Evolutionary conservation across 1,140 invertebrate genomes (phyloP).

Genomic region (Drosophila fuyamai): DNA sequence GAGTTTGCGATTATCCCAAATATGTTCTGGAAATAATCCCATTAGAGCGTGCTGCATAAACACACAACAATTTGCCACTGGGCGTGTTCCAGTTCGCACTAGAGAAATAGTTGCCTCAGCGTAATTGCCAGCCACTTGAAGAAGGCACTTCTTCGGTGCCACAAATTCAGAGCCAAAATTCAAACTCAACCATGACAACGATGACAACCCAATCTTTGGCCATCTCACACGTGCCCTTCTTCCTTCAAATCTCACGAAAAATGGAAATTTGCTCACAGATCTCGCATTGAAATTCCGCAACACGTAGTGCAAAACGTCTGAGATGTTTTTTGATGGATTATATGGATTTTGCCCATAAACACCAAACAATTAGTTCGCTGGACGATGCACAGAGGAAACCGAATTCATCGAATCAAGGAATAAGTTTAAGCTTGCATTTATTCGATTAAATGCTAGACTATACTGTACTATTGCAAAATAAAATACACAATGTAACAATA

Average conservation of each 20-base stretch:
- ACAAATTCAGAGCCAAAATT: neutral
- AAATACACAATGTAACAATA: too few species aligned
- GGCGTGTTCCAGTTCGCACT: constrained; percentile 43
- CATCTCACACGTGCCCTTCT: constrained; percentile 52
- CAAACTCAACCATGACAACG: neutral
- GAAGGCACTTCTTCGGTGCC: constrained; percentile 8
- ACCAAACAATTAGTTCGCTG: constrained; percentile 25
- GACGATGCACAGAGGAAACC: constrained; percentile 14
- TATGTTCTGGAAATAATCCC: constrained; percentile 21
- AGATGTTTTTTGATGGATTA: constrained; percentile 83
- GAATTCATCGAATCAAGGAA: neutral
- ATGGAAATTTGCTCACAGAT: constrained; percentile 39
- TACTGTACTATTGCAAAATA: too few species aligned
- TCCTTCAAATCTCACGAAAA: neutral
- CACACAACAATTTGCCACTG: constrained; percentile 36
- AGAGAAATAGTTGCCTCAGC: neutral
- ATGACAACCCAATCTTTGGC: constrained; percentile 34
- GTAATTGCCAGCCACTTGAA: constrained; percentile 66
- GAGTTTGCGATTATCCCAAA: constrained; percentile 18
- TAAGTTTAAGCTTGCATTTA: too few species aligned
- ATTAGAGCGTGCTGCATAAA: constrained; percentile 49
- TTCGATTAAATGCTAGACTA: too few species aligned
- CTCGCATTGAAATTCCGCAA: constrained; percentile 74
- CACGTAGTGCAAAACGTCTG: constrained; percentile 73
- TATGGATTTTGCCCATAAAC: constrained; percentile 83